Base-by-base conservation (phyloP, 2,888 invertebrate genomes). In the Synergus gifuensis region DNA sequence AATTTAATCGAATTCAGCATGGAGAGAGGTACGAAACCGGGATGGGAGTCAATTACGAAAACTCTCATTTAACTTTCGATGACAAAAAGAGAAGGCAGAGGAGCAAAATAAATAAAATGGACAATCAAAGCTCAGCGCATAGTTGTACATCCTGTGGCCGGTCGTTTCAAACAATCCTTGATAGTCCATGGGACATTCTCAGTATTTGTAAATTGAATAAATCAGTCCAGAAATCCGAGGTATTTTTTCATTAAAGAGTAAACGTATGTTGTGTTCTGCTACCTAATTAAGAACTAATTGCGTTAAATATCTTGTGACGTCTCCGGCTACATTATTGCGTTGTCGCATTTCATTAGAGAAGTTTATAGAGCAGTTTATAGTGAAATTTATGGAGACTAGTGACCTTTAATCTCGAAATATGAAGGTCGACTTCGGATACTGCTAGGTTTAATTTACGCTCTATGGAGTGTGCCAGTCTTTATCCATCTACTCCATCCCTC, bases 1-100 rank as follows among this genome's bases (percentile, higher is more conserved):
- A 69, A 69, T 69, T 69, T 69, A 69, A 69, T 49, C 49, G 46
- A 69, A 46, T 69, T 69, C 46, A 69, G 46, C 46, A 49, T 44
- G 46, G 46, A 69, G 69, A 69, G 69, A 49, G 69, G 36, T 63
- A 63, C 28, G 16, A 49, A 54, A 69, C 9, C 28, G 22, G 69
- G 69, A 69, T 46, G 69, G 28, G 18, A 69, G 69, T 69, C 28
- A 69, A 69, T 69, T 69, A 69, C 69, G 69, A 69, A 69, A 69
- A 44, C 69, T 69, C 28, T 69, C 69, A 46, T 44, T 69, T 69
- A 69, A 49, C 69, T 69, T 69, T 69, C 69, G 46, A 69, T 69
- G 49, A 69, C 46, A 79, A 54, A 40, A 76, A 58, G 76, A 16
- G 60, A 60, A 28, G 28, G 62, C 9, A 42, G 76, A 63, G 44